These are phyloP conservation scores for Salvelinus fontinalis DNA, from an alignment of 2,113 vertebrate species.

Conservation along the genomic window DNA sequence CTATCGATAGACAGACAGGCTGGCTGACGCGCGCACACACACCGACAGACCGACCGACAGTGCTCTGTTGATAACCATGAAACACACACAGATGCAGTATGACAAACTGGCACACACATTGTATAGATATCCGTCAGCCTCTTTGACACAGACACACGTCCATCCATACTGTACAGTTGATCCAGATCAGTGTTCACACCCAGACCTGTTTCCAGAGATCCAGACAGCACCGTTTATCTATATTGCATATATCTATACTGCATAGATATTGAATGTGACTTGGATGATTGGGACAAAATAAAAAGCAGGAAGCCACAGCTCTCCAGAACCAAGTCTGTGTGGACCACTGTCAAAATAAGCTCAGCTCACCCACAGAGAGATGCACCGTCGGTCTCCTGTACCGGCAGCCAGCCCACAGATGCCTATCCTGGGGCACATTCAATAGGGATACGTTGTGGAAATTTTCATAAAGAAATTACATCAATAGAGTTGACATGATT, in stretches of 20 bases:
- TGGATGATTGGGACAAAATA: background rate
- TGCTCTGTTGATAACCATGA: background rate
- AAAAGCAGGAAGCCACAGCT: too few relatives aligned
- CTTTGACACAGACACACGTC: conserved; percentile 25
- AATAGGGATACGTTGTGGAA: too few relatives aligned
- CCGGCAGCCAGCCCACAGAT: too few relatives aligned
- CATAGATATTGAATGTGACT: background rate
- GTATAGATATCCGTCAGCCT: conserved; percentile 32
- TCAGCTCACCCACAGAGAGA: background rate
- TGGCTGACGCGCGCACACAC: background rate
- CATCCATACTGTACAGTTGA: conserved; percentile 28
- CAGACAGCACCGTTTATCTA: background rate
- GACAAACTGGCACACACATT: conserved; percentile 3
- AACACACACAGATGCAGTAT: background rate
- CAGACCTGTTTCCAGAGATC: conserved; percentile 5
- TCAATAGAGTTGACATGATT: too few relatives aligned
- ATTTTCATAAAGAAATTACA: too few relatives aligned
- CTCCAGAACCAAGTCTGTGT: too few relatives aligned
- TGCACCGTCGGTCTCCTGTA: too few relatives aligned
- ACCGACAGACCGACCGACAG: background rate
- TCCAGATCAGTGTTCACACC: conserved; percentile 12
- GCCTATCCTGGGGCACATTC: too few relatives aligned
- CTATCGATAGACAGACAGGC: conserved; percentile 79
- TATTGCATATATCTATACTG: too few relatives aligned
- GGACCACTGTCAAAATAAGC: background rate